These are phyloP conservation scores for Serinus canaria DNA, from an alignment of 2,113 vertebrate genomes.

Conservation along the genomic window DNA sequence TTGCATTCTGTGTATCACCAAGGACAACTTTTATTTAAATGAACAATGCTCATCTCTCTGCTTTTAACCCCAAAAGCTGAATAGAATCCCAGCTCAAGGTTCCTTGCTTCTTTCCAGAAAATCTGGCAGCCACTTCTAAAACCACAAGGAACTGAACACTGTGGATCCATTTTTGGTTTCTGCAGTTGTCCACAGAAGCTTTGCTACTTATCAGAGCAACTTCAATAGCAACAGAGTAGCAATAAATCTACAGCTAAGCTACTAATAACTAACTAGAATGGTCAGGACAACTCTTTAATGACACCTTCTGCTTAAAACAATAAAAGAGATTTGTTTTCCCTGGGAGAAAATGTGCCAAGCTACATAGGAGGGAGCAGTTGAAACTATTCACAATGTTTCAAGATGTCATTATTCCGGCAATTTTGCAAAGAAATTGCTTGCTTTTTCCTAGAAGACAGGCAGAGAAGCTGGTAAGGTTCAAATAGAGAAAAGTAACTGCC, in stretches of 20 bases:
- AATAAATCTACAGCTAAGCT: background rate
- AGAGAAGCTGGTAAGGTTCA: background rate
- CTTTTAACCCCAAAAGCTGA: background rate
- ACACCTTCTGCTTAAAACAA: background rate
- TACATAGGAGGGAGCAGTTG: background rate
- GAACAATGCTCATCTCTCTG: background rate
- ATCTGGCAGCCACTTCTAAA: background rate
- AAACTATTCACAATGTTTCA: background rate
- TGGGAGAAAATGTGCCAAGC: background rate
- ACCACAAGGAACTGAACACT: background rate
- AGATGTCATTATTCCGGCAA: background rate
- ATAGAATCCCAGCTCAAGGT: background rate
- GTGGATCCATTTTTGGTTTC: background rate
- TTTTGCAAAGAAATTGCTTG: background rate
- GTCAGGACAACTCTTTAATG: background rate
- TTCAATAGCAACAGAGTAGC: background rate
- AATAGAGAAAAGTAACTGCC: background rate
- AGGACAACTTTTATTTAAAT: conserved; percentile 37
- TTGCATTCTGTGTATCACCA: conserved; percentile 5
- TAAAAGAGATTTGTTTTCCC: background rate
- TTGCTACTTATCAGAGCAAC: background rate
- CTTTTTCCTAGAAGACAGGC: background rate
- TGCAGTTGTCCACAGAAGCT: background rate
- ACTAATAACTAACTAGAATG: background rate
- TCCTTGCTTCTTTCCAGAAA: background rate